Evolutionary conservation across 2,888 invertebrate species (phyloP).

Genomic region (Homarus gammarus): DNA sequence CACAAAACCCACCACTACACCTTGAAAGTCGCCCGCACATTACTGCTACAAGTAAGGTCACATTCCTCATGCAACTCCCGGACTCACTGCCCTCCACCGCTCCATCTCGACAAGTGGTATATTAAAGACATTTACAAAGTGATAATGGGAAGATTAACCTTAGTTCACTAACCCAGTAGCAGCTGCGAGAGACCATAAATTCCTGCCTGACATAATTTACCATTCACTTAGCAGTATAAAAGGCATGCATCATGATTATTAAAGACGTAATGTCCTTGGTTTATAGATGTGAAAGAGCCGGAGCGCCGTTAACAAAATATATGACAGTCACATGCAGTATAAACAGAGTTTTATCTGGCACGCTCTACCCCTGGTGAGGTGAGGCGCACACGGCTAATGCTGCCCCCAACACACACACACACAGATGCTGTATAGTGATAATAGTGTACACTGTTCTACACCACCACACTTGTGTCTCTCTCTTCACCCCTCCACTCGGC

Average conservation of each 20-base stretch:
- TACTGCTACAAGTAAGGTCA: too few relatives aligned
- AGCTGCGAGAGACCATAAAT: neutral
- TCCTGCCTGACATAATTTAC: neutral
- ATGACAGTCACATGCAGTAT: constrained; percentile 7
- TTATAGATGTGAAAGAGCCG: constrained; percentile 1
- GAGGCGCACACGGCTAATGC: too few relatives aligned
- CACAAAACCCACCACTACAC: too few relatives aligned
- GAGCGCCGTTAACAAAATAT: neutral
- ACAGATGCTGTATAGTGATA: too few relatives aligned
- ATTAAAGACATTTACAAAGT: neutral
- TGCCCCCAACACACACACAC: too few relatives aligned
- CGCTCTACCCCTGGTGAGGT: neutral
- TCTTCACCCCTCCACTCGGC: too few relatives aligned
- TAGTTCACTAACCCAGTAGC: neutral
- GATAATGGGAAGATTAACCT: neutral
- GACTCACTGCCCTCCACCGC: neutral
- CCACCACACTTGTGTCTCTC: too few relatives aligned
- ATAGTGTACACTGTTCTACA: too few relatives aligned
- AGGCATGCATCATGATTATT: neutral
- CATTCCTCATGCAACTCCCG: too few relatives aligned
- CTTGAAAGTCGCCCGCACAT: too few relatives aligned
- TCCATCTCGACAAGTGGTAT: neutral
- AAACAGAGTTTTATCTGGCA: neutral
- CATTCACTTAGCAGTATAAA: neutral
- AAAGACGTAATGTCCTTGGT: neutral